phyloP scores from a whole-genome alignment of 2,888 invertebrate species.

The Anagyrus pseudococci region DNA sequence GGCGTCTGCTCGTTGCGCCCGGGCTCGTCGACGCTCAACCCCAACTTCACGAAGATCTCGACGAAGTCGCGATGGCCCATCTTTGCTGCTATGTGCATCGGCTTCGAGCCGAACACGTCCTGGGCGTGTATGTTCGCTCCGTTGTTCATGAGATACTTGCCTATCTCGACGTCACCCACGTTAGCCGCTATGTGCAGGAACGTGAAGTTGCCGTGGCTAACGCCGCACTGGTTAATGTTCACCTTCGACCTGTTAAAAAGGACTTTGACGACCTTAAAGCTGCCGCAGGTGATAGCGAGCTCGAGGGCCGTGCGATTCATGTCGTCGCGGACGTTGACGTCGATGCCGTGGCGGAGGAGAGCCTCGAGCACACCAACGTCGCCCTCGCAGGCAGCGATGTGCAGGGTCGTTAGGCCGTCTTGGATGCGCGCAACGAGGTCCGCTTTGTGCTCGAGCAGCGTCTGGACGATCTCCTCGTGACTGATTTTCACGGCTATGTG shows the following conservation, averaged over 20 bases:
- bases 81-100: not conserved
- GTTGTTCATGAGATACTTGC: conserved; percentile 11
- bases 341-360: conserved; percentile 25
- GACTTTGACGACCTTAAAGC: conserved; percentile 9
- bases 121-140: conserved; percentile 5
- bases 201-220: conserved; percentile 1
- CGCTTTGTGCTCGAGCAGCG: conserved; percentile 16
- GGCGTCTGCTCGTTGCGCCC: not conserved
- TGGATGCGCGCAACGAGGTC: not conserved
- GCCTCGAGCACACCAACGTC: conserved; percentile 1
- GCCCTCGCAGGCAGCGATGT: conserved; percentile 3
- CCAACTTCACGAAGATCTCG: not conserved
- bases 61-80: not conserved
- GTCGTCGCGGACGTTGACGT: conserved; percentile 17
- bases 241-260: not conserved
- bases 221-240: not conserved
- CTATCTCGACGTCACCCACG: conserved; percentile 18
- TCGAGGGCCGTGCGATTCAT: conserved; percentile 11
- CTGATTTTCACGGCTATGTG: conserved; percentile 38
- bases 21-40: not conserved
- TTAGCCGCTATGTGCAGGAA: conserved; percentile 29
- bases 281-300: conserved; percentile 6
- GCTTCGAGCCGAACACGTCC: not conserved
- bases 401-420: not conserved
- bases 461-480: conserved; percentile 22